These are phyloP conservation scores for Coccyzus lansbergi DNA, from an alignment of 2,797 vertebrate species.

Conservation along the genomic window DNA sequence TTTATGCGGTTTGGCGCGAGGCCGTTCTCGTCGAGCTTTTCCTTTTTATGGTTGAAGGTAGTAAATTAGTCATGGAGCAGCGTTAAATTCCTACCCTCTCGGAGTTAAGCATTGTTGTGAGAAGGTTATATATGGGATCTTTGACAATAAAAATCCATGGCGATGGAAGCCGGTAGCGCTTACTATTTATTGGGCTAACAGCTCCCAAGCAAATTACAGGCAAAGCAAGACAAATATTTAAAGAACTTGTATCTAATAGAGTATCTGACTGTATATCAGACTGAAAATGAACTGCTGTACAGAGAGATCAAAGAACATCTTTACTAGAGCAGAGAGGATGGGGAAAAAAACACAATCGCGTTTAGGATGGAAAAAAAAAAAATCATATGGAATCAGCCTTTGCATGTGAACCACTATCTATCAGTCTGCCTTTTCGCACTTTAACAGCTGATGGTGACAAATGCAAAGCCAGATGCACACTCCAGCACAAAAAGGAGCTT, in stretches of 20 bases:
- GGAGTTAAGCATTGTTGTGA: slow-evolving; percentile 51
- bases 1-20: slow-evolving; percentile 22
- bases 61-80: slow-evolving; percentile 50
- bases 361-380: neutral
- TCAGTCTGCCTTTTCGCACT: slow-evolving; percentile 10
- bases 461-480: neutral
- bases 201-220: slow-evolving; percentile 63
- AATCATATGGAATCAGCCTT: neutral
- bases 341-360: neutral
- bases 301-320: slow-evolving; percentile 48
- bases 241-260: slow-evolving; percentile 63
- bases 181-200: slow-evolving; percentile 43
- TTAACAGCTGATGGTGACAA: neutral
- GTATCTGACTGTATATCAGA: slow-evolving; percentile 39
- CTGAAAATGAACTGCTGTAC: slow-evolving; percentile 39
- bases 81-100: slow-evolving; percentile 53
- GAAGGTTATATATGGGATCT: neutral
- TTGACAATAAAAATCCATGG: slow-evolving; percentile 24
- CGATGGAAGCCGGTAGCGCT: slow-evolving; percentile 15
- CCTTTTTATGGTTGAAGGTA: slow-evolving; percentile 40
- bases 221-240: slow-evolving; percentile 58
- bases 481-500: neutral
- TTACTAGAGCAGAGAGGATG: neutral
- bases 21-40: slow-evolving; percentile 42
- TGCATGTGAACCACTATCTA: neutral